phyloP scores from a whole-genome alignment of 2,113 vertebrate species.

The Chinchilla lanigera region DNA sequence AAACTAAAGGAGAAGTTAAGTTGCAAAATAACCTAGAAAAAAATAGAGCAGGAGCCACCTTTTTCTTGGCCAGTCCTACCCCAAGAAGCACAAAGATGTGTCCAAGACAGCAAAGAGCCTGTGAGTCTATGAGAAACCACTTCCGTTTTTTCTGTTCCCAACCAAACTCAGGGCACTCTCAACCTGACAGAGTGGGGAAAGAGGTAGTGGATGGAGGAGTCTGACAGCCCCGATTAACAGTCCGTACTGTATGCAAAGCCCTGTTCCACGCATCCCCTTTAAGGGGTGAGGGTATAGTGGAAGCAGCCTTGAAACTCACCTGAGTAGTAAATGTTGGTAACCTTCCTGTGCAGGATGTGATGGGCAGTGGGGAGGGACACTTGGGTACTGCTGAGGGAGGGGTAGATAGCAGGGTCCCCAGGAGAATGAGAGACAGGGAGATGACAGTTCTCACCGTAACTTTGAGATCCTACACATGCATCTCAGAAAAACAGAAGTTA shows the following conservation, averaged over 20 bases:
- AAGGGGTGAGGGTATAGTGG: background rate
- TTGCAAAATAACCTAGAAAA: background rate
- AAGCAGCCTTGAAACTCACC: background rate
- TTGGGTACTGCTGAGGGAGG: background rate
- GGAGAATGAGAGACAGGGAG: background rate
- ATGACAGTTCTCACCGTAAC: background rate
- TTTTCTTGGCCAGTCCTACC: background rate
- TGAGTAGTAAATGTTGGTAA: background rate
- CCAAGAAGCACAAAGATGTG: background rate
- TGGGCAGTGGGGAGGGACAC: background rate
- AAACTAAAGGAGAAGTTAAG: background rate
- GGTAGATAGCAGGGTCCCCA: fast-evolving
- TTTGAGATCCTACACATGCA: background rate
- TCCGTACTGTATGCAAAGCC: background rate
- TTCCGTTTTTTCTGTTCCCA: background rate
- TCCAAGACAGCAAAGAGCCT: background rate
- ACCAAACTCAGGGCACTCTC: background rate
- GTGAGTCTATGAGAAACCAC: background rate
- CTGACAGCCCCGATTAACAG: fast-evolving
- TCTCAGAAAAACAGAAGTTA: background rate
- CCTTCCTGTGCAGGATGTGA: fast-evolving
- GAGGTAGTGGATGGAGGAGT: too few relatives aligned
- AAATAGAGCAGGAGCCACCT: background rate
- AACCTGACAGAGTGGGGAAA: background rate
- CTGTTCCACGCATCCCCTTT: background rate